Evolutionary conservation across 2,888 invertebrate genomes (phyloP).

Genomic region (Drosophila falleni): DNA sequence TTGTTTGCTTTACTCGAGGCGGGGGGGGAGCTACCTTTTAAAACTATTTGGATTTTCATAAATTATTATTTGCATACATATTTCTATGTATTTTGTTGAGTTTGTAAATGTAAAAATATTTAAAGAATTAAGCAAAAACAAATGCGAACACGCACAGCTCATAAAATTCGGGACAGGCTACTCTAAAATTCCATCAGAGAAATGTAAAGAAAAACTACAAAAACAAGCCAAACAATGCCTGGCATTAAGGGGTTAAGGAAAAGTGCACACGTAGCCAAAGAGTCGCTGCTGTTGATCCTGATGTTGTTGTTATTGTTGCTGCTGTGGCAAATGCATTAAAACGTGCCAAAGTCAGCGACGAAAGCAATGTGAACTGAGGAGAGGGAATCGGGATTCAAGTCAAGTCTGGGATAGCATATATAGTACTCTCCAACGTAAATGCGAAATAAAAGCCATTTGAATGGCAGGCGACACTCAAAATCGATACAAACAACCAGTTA

Average conservation of each 20-base stretch:
- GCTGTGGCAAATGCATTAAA: conserved; percentile 68
- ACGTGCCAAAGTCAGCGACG: conserved; percentile 67
- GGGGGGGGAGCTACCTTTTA: conserved; percentile 11
- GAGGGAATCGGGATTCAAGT: conserved; percentile 12
- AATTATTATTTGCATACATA: conserved; percentile 70
- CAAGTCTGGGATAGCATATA: conserved; percentile 47
- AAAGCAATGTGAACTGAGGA: conserved; percentile 4
- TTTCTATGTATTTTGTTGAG: conserved; percentile 33
- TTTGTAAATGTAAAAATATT: conserved; percentile 19
- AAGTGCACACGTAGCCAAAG: conserved; percentile 48
- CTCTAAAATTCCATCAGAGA: conserved; percentile 71
- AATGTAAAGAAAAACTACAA: conserved; percentile 25
- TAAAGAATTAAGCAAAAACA: conserved; percentile 30
- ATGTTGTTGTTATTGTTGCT: too few relatives aligned
- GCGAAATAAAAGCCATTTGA: conserved; percentile 79
- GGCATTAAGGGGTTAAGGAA: conserved; percentile 42
- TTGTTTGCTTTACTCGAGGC: conserved; percentile 26
- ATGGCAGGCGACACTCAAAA: conserved; percentile 82
- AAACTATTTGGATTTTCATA: conserved; percentile 71
- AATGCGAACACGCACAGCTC: conserved; percentile 57
- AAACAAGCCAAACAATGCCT: conserved; percentile 44
- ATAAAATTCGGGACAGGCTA: conserved; percentile 55
- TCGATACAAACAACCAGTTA: conserved; percentile 65
- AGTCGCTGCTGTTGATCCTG: conserved; percentile 6
- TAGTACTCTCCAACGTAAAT: conserved; percentile 63